A percentile compares a stretch with the other conserved stretches of the same genome.
Evolutionary conservation across 2,888 invertebrate species (phyloP).

Genomic region (Drosophila testacea): DNA sequence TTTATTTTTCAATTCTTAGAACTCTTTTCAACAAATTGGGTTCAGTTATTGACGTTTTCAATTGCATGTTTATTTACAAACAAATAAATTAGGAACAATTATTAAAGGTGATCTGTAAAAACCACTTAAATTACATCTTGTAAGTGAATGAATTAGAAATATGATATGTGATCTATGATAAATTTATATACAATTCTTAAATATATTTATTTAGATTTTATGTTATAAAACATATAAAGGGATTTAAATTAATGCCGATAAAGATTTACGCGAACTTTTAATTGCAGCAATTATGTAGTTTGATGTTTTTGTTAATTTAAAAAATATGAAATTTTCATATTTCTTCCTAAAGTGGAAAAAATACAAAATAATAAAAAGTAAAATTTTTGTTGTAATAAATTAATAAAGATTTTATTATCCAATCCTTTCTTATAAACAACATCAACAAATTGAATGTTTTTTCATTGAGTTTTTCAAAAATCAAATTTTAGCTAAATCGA

Average conservation of each 20-base stretch:
- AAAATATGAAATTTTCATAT: no score
- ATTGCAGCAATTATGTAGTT: not conserved
- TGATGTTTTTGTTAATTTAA: no score
- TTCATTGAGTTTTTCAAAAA: not conserved
- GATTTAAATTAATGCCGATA: no score
- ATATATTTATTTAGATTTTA: no score
- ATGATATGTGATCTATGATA: no score
- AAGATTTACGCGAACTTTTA: not conserved
- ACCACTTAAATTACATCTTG: not conserved
- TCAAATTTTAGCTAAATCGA: not conserved
- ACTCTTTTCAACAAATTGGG: slow-evolving; percentile 13
- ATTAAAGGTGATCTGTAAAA: not conserved
- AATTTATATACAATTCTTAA: no score
- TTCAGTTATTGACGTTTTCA: slow-evolving; percentile 4
- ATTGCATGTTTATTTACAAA: slow-evolving; percentile 6
- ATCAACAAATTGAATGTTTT: not conserved
- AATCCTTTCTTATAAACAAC: no score
- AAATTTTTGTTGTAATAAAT: no score
- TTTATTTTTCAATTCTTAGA: slow-evolving; percentile 13
- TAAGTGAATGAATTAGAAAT: not conserved
- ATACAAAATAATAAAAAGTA: no score
- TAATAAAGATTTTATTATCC: no score
- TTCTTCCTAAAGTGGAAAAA: no score
- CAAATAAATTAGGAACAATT: not conserved
- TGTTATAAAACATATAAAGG: no score